Base-by-base conservation (phyloP, 2,113 vertebrate species). In the Excalfactoria chinensis region DNA sequence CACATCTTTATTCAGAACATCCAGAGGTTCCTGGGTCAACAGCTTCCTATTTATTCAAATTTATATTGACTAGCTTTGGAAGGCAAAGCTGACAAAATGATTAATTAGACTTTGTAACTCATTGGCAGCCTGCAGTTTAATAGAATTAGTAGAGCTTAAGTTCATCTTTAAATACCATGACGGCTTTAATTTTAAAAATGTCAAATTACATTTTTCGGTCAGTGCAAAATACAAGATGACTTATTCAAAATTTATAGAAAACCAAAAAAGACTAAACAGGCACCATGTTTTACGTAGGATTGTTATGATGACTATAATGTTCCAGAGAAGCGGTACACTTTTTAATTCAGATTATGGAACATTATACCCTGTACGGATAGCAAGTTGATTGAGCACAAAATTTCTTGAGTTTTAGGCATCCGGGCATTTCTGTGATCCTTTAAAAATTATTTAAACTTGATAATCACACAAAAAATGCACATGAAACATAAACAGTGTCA, bases 11-110 rank as follows among this genome's bases (percentile, higher is more conserved):
- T 94, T 94, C 94, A 93, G 89, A 96, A 73, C 83, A 95, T 94
- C 88, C 75, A 94, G 83, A 93, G 78, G 75, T 94, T 94, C 68
- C 84, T 95, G 72, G 95, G 95, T 97, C 97, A 97, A 95, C 86
- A 58, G 78, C 96, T 95, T 95, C 94, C 89, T 97, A 97, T 97
- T 97, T 98, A 98, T 97, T 97, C 94, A 98, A 97, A 98, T 97
- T 95, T 97, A 94, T 96, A 97, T 97, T 97, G 95, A 97, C 95
- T 97, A 94, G 91, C 88, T 97, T 97, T 92, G 95, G 96, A 97
- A 97, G 96, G 94, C 91, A 96, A 95, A 97, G 85, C 95, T 98
- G 97, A 98, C 97, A 98, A 97, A 96, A 97, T 98, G 97, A 98
- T 98, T 97, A 97, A 98, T 97, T 97, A 97, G 94, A 83, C 84